Evolutionary conservation across 2,113 vertebrate species (phyloP), one percentile per base, ranked within the genome.

Genomic region (Acrocephalus kingi): DNA sequence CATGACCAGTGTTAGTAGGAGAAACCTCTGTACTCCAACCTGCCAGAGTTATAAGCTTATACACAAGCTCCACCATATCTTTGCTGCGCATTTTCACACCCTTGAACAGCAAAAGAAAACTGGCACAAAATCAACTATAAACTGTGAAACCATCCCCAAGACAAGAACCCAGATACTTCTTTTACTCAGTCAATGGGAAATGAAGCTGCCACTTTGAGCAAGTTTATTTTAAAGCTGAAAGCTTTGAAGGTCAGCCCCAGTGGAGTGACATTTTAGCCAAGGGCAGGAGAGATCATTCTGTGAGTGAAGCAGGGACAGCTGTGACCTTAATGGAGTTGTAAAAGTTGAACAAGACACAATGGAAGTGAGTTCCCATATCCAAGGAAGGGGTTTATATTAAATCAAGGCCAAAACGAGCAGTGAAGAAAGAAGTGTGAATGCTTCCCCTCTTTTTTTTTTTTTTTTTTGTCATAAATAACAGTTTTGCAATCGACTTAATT

Each of bases 191-290:
- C 90, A 89, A 33, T 90, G 62, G 48, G 30, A 55, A 66, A 75
- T 78, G 74, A 90, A 88, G 63, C 74, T 89, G 80, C 68, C 59
- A 67, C 69, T 97, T 96, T 5, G 10, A 93, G 77, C 17, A 24
- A 95, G 90, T 95, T 95, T 94, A 69, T 72, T 96, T 92, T 95
- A 64, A 93, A 90, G n/a, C 84, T 59, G 94, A 67, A 83, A 94
- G 63, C 81, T 97, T 91, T 97, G 93, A 95, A 97, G 92, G 95
- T 94, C 85, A 76, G 67, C 61, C 85, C 86, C 84, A 75, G 71
- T 69, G 82, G 67, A 91, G 66, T 94, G 81, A 51, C 83, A 80
- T 94, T 90, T 97, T 86, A 89, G 48, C 87, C 90, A 93, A 92
- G 72, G 73, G 91, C 68, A 58, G 67, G 19, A 87, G 21, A 84